These are phyloP conservation scores for Thera britannica DNA, from an alignment of 2,888 invertebrate species.

Conservation along the genomic window DNA sequence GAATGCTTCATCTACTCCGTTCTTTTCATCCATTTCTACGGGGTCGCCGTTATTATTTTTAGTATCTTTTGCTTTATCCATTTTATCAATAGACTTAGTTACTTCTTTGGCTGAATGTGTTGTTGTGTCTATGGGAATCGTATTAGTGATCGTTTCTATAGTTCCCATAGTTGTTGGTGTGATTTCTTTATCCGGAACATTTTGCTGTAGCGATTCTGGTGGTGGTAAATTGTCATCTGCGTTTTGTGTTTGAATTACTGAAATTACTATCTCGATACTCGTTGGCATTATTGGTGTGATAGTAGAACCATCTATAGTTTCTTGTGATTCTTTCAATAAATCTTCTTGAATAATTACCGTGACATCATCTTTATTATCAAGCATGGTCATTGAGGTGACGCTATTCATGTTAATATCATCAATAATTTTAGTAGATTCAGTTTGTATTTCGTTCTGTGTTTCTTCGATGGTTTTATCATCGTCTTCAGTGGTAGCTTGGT, in stretches of 20 bases:
- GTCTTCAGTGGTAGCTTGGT: constrained; percentile 17
- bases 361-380: constrained; percentile 28
- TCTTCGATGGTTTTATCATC: constrained; percentile 13
- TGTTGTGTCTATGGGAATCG: constrained; percentile 34
- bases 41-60: constrained; percentile 45
- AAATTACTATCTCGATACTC: constrained; percentile 26
- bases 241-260: constrained; percentile 29
- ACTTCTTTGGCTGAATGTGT: constrained; percentile 25
- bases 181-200: constrained; percentile 53
- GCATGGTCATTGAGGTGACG: constrained; percentile 16
- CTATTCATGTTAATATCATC: constrained; percentile 13
- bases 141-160: constrained; percentile 38
- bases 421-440: constrained; percentile 14
- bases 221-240: constrained; percentile 56
- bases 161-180: constrained; percentile 44
- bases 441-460: constrained; percentile 5
- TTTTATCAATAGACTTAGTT: constrained; percentile 5
- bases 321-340: constrained; percentile 18
- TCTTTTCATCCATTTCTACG: constrained; percentile 37
- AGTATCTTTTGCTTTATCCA: constrained; percentile 17
- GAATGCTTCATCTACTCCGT: constrained; percentile 35
- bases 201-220: constrained; percentile 67
- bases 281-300: constrained; percentile 30
- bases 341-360: constrained; percentile 27
- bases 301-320: not conserved